A percentile compares a stretch with the other conserved stretches of the same genome.
Evolutionary conservation across 2,113 vertebrate species (phyloP).

Genomic region (Nycticorax nycticorax): DNA sequence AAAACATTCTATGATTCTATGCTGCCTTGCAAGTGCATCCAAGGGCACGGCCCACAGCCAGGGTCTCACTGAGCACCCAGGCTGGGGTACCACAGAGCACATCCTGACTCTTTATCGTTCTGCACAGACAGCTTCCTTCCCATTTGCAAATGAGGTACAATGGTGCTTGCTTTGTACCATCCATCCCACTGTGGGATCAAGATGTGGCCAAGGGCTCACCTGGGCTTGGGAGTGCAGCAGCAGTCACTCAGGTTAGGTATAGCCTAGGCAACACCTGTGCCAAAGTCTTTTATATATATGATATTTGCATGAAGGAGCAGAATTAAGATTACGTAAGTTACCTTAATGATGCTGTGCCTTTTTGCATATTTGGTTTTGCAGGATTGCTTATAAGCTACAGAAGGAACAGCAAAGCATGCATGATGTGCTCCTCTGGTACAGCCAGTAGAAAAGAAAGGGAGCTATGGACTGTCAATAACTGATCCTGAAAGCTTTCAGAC

Average conservation of each 20-base stretch:
- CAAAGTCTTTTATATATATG: no score
- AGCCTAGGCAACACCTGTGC: accelerated
- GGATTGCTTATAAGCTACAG: background rate
- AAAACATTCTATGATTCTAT: no score
- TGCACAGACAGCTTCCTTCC: background rate
- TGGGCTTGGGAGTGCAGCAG: background rate
- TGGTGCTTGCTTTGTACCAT: background rate
- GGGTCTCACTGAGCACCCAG: accelerated
- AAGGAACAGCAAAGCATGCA: background rate
- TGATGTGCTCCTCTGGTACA: background rate
- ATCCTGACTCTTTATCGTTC: background rate
- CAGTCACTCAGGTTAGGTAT: background rate
- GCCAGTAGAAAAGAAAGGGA: background rate
- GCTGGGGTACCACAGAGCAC: background rate
- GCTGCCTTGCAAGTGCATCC: accelerated
- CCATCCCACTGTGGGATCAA: background rate
- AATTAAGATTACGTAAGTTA: background rate
- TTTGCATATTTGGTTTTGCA: background rate
- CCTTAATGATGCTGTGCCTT: background rate
- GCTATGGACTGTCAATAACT: background rate
- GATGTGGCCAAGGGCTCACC: background rate
- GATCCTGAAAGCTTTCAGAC: background rate
- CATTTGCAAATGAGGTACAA: background rate
- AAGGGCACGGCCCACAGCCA: background rate
- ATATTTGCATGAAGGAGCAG: background rate